These are phyloP conservation scores for Bergia puertoricense DNA, from an alignment of 92 coral and sea anemone species.

Conservation along the genomic window DNA sequence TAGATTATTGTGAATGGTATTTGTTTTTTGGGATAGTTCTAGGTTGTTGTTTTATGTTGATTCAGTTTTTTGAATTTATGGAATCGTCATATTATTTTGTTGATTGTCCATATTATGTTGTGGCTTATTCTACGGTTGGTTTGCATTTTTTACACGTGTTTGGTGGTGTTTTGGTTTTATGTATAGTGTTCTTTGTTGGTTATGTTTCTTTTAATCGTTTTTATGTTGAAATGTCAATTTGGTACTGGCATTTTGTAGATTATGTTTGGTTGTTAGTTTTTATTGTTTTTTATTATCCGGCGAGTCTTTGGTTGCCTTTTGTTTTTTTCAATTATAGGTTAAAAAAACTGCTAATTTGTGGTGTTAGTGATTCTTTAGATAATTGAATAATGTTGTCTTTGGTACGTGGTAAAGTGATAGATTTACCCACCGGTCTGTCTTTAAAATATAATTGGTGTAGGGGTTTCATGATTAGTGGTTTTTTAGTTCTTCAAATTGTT, in stretches of 20 bases:
- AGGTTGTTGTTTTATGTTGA: neutral
- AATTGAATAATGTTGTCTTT: neutral
- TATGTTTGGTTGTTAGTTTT: neutral
- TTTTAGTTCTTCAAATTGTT: neutral
- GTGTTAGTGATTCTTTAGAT: neutral
- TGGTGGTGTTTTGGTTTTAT: neutral
- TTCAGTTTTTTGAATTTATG: neutral
- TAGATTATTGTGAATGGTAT: neutral
- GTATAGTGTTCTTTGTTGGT: accelerated
- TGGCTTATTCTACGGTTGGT: neutral
- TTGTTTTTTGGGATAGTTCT: neutral
- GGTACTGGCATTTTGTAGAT: neutral
- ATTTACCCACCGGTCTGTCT: neutral
- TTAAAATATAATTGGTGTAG: neutral
- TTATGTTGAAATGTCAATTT: neutral
- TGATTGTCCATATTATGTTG: neutral
- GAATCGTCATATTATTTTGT: neutral
- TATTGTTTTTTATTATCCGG: neutral
- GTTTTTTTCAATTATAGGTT: neutral
- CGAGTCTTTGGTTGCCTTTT: neutral
- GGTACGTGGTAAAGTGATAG: neutral
- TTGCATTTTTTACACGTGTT: neutral
- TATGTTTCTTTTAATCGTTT: accelerated
- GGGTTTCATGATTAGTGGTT: neutral
- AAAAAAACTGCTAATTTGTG: neutral